These are phyloP conservation scores for Notocelia uddmanniana DNA, from an alignment of 2,888 invertebrate species.

Conservation along the genomic window DNA sequence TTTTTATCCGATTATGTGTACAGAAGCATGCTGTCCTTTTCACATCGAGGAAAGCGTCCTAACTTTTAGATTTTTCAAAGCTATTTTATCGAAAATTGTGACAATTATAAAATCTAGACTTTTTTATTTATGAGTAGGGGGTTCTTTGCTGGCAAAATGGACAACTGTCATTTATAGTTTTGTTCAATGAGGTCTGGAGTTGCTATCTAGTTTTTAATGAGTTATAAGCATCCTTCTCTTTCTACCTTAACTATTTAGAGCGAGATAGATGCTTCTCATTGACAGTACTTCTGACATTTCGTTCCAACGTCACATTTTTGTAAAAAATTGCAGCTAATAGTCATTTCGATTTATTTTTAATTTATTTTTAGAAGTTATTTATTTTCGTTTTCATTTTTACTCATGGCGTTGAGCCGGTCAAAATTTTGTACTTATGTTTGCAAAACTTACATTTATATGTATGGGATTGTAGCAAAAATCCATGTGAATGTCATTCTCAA, in stretches of 20 bases:
- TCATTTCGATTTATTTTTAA: constrained; percentile 47
- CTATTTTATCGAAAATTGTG: neutral
- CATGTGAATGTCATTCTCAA: neutral
- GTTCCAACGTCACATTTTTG: constrained; percentile 18
- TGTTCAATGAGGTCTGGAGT: neutral
- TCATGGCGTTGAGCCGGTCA: neutral
- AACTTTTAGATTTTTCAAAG: neutral
- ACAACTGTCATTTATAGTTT: neutral
- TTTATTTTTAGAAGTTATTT: constrained; percentile 59
- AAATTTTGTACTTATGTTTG: constrained; percentile 31
- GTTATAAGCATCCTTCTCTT: constrained; percentile 14
- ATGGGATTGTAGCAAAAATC: neutral
- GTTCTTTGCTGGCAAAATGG: neutral
- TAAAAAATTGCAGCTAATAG: constrained; percentile 6
- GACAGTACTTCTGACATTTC: neutral
- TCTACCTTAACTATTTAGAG: neutral
- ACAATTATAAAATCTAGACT: neutral
- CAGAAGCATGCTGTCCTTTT: neutral
- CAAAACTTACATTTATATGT: neutral
- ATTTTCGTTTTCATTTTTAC: constrained; percentile 1
- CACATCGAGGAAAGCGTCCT: neutral
- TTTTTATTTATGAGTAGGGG: neutral
- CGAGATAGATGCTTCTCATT: constrained; percentile 19
- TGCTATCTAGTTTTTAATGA: constrained; percentile 3
- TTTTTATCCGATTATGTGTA: neutral